phyloP scores from a whole-genome alignment of 2,888 invertebrate genomes.

The Sinohyriopsis cumingii region DNA sequence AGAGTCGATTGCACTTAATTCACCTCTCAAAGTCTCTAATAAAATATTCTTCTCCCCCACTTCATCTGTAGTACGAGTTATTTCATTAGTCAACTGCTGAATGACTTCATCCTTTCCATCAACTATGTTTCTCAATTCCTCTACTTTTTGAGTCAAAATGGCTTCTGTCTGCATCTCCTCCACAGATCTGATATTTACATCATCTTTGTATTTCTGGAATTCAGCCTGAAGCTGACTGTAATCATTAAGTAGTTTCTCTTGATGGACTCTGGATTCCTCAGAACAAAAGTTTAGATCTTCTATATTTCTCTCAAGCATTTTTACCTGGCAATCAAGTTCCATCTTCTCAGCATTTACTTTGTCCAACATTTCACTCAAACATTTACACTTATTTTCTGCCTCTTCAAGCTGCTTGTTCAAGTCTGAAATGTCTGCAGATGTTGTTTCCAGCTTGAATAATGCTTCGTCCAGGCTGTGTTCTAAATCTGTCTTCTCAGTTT shows the following conservation, averaged over 20 bases:
- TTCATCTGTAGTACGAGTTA: conserved; percentile 13
- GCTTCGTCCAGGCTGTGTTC: neutral
- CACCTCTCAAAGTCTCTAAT: conserved; percentile 14
- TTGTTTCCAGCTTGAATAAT: neutral
- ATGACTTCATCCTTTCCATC: conserved; percentile 1
- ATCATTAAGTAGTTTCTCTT: conserved; percentile 16
- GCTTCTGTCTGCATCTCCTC: conserved; percentile 29
- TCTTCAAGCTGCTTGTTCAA: conserved; percentile 9
- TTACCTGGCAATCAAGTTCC: conserved; percentile 8
- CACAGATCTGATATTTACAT: conserved; percentile 19
- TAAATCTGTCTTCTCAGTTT: conserved; percentile 11
- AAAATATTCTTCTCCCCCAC: conserved; percentile 4
- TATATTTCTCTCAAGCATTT: conserved; percentile 12
- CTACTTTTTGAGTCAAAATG: conserved; percentile 25
- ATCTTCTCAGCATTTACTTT: conserved; percentile 15
- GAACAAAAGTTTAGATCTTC: conserved; percentile 20
- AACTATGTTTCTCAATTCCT: conserved; percentile 19
- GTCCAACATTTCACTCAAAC: conserved; percentile 13
- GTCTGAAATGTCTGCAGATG: conserved; percentile 6
- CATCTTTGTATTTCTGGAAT: conserved; percentile 28
- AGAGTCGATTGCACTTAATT: conserved; percentile 6
- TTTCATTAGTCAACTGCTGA: conserved; percentile 14
- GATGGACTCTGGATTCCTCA: conserved; percentile 13
- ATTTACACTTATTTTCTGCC: conserved; percentile 14
- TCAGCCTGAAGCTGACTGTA: conserved; percentile 17